phyloP scores from a whole-genome alignment of 1,140 invertebrate genomes.

The Phenacoccus solenopsis region DNA sequence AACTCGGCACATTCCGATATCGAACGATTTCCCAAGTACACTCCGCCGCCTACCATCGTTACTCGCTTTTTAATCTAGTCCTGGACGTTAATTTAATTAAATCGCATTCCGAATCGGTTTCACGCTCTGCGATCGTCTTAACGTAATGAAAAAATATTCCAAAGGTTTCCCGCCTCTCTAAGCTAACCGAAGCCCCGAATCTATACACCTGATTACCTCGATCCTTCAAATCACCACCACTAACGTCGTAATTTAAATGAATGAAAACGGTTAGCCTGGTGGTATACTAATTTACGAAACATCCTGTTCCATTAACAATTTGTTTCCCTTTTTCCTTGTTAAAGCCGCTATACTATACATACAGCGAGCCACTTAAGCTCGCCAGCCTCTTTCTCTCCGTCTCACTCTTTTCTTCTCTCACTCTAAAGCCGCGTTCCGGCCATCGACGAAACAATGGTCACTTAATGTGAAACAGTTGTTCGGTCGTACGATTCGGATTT shows the following conservation, averaged over 20 bases:
- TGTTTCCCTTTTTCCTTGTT: conserved; percentile 1
- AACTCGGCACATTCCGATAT: not conserved
- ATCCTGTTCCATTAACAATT: conserved; percentile 2
- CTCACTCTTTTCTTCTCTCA: no score
- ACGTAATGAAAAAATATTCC: not conserved
- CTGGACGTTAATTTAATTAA: not conserved
- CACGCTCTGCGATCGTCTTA: not conserved
- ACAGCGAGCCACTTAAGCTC: not conserved
- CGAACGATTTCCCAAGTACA: not conserved
- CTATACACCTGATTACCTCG: no score
- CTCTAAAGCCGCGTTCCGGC: no score
- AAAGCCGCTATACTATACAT: not conserved
- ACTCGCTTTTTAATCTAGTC: not conserved
- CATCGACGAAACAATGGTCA: not conserved
- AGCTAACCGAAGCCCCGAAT: no score
- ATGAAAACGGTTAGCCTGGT: not conserved
- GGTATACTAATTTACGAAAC: not conserved
- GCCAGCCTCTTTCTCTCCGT: not conserved
- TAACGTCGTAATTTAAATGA: not conserved
- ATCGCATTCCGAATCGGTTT: not conserved
- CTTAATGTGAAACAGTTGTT: not conserved
- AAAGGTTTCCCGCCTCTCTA: not conserved
- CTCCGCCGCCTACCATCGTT: not conserved
- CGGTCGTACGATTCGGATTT: no score
- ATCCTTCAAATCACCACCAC: no score